Evolutionary conservation across 92 coral and sea anemone genomes (phyloP).

Genomic region (Diadumene lineata): DNA sequence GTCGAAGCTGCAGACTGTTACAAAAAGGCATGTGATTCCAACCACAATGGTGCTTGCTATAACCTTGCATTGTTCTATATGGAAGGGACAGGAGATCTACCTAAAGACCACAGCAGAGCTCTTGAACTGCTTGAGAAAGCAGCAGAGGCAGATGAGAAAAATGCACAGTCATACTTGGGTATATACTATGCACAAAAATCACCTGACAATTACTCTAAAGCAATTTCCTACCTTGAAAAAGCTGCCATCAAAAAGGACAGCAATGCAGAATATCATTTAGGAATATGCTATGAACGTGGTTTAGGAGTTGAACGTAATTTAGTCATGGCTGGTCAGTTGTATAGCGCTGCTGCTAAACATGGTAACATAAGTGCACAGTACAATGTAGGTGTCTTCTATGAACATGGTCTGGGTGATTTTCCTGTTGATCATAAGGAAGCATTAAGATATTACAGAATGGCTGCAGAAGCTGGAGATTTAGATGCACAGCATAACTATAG

Average conservation of each 20-base stretch:
- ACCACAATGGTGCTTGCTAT: conserved; percentile 79
- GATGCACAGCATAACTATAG: conserved; percentile 80
- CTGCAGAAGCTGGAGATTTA: conserved; percentile 90
- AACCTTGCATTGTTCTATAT: conserved; percentile 70
- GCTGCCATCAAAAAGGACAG: conserved; percentile 87
- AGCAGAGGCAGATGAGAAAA: conserved; percentile 60
- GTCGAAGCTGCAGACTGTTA: conserved; percentile 72
- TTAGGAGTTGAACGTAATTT: conserved; percentile 76
- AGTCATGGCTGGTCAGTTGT: conserved; percentile 71
- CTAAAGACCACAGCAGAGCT: conserved; percentile 49
- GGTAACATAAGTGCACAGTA: conserved; percentile 91
- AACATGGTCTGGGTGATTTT: conserved; percentile 89
- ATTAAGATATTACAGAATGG: conserved; percentile 84
- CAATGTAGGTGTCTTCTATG: conserved; percentile 89
- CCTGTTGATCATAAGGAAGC: conserved; percentile 81
- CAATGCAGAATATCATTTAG: conserved; percentile 84
- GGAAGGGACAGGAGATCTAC: conserved; percentile 81
- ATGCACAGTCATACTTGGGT: conserved; percentile 93
- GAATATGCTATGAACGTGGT: conserved; percentile 91
- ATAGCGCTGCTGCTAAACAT: conserved; percentile 81
- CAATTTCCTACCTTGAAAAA: conserved; percentile 69
- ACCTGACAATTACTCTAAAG: conserved; percentile 65
- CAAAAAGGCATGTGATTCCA: conserved; percentile 57
- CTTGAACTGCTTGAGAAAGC: conserved; percentile 60
- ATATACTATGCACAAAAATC: conserved; percentile 82